Percentiles rank a stretch among this genome's conserved stretches.
Conservation (phyloP, 2,888 invertebrate genomes). For the Nebria brevicollis region DNA sequence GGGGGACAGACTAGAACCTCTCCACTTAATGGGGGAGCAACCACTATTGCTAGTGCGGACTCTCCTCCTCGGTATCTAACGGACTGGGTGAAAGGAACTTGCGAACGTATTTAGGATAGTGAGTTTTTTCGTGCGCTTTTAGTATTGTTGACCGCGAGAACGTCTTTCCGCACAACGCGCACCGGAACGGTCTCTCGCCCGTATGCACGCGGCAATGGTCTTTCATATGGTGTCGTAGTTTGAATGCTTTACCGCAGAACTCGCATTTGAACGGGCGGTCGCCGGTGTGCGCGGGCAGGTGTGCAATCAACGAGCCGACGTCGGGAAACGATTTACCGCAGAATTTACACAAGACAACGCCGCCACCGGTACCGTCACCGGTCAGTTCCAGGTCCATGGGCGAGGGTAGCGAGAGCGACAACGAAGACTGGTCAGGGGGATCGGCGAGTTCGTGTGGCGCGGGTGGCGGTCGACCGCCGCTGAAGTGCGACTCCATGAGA, state of each 20-base stretch:
- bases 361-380: constrained; percentile 66
- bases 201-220: constrained; percentile 94
- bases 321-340: constrained; percentile 93
- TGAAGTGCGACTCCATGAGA: constrained; percentile 61
- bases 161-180: constrained; percentile 89
- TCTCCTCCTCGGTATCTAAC: constrained; percentile 83
- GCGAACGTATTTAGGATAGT: constrained; percentile 90
- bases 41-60: constrained; percentile 71
- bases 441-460: constrained; percentile 62
- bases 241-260: constrained; percentile 94
- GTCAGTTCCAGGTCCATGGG: constrained; percentile 72
- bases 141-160: constrained; percentile 91
- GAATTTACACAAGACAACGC: constrained; percentile 89
- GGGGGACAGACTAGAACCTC: constrained; percentile 41
- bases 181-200: constrained; percentile 89
- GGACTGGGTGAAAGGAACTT: constrained; percentile 90
- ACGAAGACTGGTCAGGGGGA: constrained; percentile 66
- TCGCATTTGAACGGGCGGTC: constrained; percentile 93
- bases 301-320: constrained; percentile 86
- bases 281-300: constrained; percentile 89
- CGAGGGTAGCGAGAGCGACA: constrained; percentile 69
- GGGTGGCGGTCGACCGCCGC: constrained; percentile 59
- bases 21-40: constrained; percentile 25
- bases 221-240: constrained; percentile 92
- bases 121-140: constrained; percentile 93